Conservation (phyloP, 2,113 vertebrate genomes). For the Podiceps cristatus region DNA sequence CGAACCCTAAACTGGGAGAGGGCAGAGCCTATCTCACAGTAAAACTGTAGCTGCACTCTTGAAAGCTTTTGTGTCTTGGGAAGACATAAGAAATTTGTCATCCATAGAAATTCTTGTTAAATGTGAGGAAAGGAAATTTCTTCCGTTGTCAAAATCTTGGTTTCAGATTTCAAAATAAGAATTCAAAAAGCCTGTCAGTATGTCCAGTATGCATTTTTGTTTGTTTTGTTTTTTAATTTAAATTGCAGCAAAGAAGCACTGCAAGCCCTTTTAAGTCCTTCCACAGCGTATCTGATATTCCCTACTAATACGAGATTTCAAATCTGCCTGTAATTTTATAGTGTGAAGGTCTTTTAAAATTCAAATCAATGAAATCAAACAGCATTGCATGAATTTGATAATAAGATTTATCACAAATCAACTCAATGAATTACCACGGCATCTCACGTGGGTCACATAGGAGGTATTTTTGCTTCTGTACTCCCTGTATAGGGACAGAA, state of each 20-base stretch:
- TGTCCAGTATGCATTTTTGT: background rate
- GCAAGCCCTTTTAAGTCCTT: background rate
- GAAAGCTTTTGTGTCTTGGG: background rate
- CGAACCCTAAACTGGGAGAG: background rate
- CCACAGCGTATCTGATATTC: background rate
- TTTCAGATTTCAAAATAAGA: background rate
- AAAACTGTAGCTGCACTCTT: background rate
- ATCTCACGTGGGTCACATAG: background rate
- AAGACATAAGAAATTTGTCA: background rate
- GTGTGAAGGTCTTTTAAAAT: background rate
- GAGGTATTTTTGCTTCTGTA: background rate
- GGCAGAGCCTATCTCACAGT: background rate
- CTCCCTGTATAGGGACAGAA: background rate
- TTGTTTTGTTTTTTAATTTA: background rate
- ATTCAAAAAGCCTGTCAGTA: background rate
- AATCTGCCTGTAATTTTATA: background rate
- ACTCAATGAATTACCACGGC: background rate
- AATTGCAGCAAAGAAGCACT: background rate
- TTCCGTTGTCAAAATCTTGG: background rate
- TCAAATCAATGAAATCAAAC: background rate
- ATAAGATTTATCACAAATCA: background rate
- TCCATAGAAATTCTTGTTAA: background rate
- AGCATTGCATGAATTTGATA: background rate
- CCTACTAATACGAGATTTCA: background rate
- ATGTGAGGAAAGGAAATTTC: background rate